Conservation (phyloP, 2,797 vertebrate genomes). For the Sebastolobus altivelis region DNA sequence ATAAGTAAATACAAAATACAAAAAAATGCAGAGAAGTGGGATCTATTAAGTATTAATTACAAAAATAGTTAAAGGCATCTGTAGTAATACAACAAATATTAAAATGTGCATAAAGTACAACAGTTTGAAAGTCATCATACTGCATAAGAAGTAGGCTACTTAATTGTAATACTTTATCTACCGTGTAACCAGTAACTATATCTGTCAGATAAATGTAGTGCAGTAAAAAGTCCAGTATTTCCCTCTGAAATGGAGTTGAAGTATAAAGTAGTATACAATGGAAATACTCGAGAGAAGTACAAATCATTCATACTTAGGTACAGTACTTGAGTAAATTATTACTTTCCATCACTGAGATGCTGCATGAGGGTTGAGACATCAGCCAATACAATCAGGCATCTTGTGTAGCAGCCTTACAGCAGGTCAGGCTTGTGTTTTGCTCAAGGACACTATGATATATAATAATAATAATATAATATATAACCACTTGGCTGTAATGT, state of each 20-base stretch:
- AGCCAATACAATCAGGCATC: background rate
- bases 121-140: no score
- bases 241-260: background rate
- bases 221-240: background rate
- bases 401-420: background rate
- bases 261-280: background rate
- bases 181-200: background rate
- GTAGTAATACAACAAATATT: background rate
- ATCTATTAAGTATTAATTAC: no score
- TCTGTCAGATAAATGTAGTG: background rate
- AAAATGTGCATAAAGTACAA: background rate
- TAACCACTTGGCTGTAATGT: background rate
- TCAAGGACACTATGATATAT: background rate
- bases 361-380: background rate
- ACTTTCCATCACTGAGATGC: background rate
- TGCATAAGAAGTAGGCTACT: background rate
- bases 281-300: background rate
- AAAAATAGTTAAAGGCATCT: no score
- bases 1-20: no score
- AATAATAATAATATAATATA: no score
- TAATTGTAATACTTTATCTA: background rate
- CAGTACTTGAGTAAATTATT: background rate
- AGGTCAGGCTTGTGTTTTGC: background rate
- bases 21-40: no score
- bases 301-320: background rate